Evolutionary conservation across 2,888 invertebrate species (phyloP).

Genomic region (Troides oblongomaculatus): DNA sequence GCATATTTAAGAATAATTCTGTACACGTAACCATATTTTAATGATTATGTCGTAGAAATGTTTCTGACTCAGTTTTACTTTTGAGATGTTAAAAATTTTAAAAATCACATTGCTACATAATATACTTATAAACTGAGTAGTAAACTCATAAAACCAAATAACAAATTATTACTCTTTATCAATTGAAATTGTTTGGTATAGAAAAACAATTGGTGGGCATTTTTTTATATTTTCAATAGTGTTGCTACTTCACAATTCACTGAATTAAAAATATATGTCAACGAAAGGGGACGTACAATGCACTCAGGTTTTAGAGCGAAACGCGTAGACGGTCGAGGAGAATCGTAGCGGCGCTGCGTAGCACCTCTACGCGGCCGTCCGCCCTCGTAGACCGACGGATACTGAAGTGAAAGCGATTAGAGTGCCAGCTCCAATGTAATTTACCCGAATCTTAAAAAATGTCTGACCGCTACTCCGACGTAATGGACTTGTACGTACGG

Average conservation of each 20-base stretch:
- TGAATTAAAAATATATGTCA: slow-evolving; percentile 31
- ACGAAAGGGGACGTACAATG: slow-evolving; percentile 30
- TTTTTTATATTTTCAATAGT: slow-evolving; percentile 3
- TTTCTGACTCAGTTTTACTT: background rate
- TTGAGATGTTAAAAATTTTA: background rate
- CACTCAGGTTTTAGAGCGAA: slow-evolving; percentile 21
- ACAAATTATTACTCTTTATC: background rate
- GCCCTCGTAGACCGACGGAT: slow-evolving; percentile 39
- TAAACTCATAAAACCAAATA: background rate
- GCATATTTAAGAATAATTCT: too few relatives aligned
- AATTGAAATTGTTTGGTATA: background rate
- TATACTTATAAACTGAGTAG: background rate
- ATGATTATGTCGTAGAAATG: too few relatives aligned
- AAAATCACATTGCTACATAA: background rate
- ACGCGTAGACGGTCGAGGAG: slow-evolving; percentile 5
- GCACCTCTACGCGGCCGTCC: slow-evolving; percentile 46
- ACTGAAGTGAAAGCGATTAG: slow-evolving; percentile 48
- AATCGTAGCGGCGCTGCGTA: slow-evolving; percentile 47
- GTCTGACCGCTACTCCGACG: slow-evolving; percentile 20
- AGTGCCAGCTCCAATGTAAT: slow-evolving; percentile 46
- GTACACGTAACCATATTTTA: too few relatives aligned
- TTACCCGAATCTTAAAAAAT: slow-evolving; percentile 26
- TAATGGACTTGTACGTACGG: background rate
- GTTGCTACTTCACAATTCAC: slow-evolving; percentile 19
- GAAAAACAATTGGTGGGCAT: background rate